Evolutionary conservation across 1,140 invertebrate genomes (phyloP).

Genomic region (Drosophila obscura): DNA sequence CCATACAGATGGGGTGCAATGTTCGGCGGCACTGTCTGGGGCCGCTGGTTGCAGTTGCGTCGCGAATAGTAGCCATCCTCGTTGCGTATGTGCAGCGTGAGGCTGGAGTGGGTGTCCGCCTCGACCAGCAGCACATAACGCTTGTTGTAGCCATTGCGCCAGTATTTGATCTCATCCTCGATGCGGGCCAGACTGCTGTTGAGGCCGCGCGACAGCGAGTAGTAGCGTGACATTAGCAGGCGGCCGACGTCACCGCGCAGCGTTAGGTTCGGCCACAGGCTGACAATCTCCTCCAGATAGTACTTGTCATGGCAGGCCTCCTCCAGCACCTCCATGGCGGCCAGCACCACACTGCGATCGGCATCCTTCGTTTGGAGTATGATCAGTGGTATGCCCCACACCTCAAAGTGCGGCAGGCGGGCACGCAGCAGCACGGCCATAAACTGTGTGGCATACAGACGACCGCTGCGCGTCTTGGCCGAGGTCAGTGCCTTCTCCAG

Average conservation of each 20-base stretch:
- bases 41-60: slow-evolving; percentile 84
- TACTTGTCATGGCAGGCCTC: slow-evolving; percentile 94
- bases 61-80: slow-evolving; percentile 92
- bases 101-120: slow-evolving; percentile 92
- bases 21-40: slow-evolving; percentile 83
- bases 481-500: slow-evolving; percentile 87
- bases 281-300: slow-evolving; percentile 91
- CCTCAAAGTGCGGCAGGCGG: slow-evolving; percentile 87
- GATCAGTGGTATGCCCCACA: slow-evolving; percentile 93
- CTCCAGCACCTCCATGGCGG: slow-evolving; percentile 93
- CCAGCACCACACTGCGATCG: slow-evolving; percentile 89
- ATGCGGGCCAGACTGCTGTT: slow-evolving; percentile 88
- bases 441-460: slow-evolving; percentile 95
- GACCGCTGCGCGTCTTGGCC: slow-evolving; percentile 87
- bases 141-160: slow-evolving; percentile 90
- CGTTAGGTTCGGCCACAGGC: slow-evolving; percentile 89
- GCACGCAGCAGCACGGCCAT: slow-evolving; percentile 93
- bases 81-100: slow-evolving; percentile 92
- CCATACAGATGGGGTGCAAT: slow-evolving; percentile 95
- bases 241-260: slow-evolving; percentile 93
- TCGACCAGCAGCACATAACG: slow-evolving; percentile 95
- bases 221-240: slow-evolving; percentile 91
- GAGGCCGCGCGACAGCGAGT: slow-evolving; percentile 90
- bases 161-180: slow-evolving; percentile 89
- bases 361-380: slow-evolving; percentile 92